Evolutionary conservation across 2,113 vertebrate species (phyloP).

Genomic region (Rhombomys opimus): DNA sequence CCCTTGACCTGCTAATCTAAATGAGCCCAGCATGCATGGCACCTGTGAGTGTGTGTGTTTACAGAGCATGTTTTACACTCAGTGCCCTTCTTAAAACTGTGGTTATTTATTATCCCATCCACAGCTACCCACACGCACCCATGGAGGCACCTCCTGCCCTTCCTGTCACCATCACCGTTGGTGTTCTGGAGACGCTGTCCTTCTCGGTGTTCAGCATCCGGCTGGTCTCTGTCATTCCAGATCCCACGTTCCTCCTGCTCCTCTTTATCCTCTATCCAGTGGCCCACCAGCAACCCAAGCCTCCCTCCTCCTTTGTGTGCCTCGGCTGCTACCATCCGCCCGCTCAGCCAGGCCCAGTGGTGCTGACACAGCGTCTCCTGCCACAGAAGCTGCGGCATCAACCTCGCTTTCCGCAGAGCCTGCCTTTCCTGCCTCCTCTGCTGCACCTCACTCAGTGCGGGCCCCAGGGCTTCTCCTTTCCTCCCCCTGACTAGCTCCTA

Average conservation of each 20-base stretch:
- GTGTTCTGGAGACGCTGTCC: accelerated
- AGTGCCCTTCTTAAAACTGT: background rate
- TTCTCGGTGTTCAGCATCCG: accelerated
- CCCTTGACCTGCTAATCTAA: background rate
- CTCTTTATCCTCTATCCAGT: background rate
- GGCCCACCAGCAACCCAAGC: background rate
- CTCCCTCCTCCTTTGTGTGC: background rate
- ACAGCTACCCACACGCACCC: no score
- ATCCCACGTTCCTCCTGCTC: background rate
- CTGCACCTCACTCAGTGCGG: accelerated
- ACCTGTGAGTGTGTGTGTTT: background rate
- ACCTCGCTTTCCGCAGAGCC: background rate
- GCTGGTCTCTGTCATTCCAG: background rate
- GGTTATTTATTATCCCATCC: background rate
- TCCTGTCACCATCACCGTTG: background rate
- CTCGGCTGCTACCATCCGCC: background rate
- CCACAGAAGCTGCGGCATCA: background rate
- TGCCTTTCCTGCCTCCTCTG: no score
- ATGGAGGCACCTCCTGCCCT: background rate
- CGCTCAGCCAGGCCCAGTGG: accelerated
- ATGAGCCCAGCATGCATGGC: no score
- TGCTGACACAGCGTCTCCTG: background rate
- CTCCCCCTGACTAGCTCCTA: background rate
- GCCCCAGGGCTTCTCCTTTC: background rate
- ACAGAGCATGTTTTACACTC: background rate